Conservation (phyloP, 2,888 invertebrate species). For the Antheraea assamensis region DNA sequence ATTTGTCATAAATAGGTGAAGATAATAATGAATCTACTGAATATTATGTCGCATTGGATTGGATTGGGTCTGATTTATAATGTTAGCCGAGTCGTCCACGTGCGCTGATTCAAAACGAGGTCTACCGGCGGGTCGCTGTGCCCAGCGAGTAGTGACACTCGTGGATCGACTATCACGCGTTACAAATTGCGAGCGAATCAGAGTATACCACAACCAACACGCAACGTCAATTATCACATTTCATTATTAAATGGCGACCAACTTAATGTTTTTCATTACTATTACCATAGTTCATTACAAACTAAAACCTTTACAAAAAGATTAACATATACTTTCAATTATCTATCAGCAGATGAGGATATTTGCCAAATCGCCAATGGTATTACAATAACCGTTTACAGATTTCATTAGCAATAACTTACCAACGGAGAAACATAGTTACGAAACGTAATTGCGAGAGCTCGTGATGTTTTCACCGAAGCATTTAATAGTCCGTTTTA, state of each 20-base stretch:
- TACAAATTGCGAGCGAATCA: slow-evolving; percentile 55
- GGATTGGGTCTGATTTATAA: slow-evolving; percentile 54
- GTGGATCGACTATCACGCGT: slow-evolving; percentile 60
- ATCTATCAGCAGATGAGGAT: slow-evolving; percentile 2
- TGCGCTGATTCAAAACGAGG: slow-evolving; percentile 75
- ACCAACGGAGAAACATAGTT: slow-evolving; percentile 48
- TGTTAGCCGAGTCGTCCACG: slow-evolving; percentile 63
- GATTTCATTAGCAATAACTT: slow-evolving; percentile 76
- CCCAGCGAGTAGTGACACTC: slow-evolving; percentile 53
- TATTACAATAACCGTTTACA: slow-evolving; percentile 57
- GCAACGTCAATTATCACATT: slow-evolving; percentile 38
- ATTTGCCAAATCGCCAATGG: slow-evolving; percentile 38
- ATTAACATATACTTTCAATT: not conserved
- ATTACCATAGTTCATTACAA: not conserved
- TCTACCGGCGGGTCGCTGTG: slow-evolving; percentile 63
- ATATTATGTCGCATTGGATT: slow-evolving; percentile 40
- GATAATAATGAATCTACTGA: slow-evolving; percentile 37
- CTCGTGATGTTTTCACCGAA: slow-evolving; percentile 42
- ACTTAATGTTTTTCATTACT: not conserved
- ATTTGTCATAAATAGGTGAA: slow-evolving; percentile 47
- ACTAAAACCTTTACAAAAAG: not conserved
- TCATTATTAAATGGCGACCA: slow-evolving; percentile 25
- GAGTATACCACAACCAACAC: slow-evolving; percentile 44
- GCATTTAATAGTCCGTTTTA: slow-evolving; percentile 22
- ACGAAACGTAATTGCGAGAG: slow-evolving; percentile 46